Conservation (phyloP, 2,797 vertebrate species). For the Silurus aristotelis region DNA sequence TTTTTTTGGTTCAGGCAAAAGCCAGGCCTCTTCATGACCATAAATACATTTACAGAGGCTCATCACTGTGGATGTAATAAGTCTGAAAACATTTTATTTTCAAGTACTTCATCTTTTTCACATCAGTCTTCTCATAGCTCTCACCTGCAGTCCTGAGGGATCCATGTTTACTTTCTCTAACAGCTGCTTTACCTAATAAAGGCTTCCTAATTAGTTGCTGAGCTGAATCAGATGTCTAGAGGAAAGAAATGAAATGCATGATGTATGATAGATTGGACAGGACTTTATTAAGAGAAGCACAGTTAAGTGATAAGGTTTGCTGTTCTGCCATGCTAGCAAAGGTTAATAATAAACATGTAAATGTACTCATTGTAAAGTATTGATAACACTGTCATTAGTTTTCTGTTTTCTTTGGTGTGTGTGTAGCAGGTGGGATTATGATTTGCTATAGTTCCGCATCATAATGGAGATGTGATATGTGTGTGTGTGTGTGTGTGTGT, state of each 20-base stretch:
- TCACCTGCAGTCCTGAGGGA: not conserved
- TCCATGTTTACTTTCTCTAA: not conserved
- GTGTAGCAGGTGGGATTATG: no score
- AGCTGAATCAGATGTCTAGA: not conserved
- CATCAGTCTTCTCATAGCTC: not conserved
- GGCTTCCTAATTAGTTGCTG: not conserved
- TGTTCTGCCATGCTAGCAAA: no score
- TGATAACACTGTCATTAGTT: no score
- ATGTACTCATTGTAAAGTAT: no score
- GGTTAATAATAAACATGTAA: no score
- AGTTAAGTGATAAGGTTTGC: not conserved
- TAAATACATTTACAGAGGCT: not conserved
- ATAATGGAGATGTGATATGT: no score
- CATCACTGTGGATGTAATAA: not conserved
- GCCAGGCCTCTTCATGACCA: conserved; percentile 6
- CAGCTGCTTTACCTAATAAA: not conserved
- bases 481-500: no score
- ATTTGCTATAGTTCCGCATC: no score
- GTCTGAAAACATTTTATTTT: not conserved
- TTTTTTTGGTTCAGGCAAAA: not conserved
- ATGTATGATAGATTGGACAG: not conserved
- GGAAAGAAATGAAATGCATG: not conserved
- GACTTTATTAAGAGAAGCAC: not conserved
- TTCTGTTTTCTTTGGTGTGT: no score
- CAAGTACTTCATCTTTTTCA: not conserved